Evolutionary conservation across 2,888 invertebrate genomes (phyloP), one percentile per base, ranked within the genome.

Genomic region (Bibio marci): DNA sequence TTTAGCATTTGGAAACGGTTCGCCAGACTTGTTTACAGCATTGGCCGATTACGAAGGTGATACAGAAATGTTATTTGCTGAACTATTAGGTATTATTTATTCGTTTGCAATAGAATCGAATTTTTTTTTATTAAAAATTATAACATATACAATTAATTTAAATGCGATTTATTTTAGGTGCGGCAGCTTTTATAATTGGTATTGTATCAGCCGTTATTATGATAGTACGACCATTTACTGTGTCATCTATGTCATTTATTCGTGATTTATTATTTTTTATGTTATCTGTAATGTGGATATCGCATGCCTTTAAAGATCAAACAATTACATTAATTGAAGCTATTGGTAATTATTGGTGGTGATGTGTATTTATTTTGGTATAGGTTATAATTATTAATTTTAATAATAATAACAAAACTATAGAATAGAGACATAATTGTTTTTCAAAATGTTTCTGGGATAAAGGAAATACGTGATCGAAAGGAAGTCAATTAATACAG

Each of bases 1-100:
- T 46, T 52, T 79, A 48, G 76, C 77, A 1, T 73, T 78, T 52
- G 78, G 77, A 15, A 79, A 79, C 52, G 76, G 76, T 31, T 70
- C 76, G 1, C 73, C 78, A 4, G 78, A 79, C 54, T 65, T 79
- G 38, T 76, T 78, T 49, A 69, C 73, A 11, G 66, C 72, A 12
- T 53, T 77, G 15, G 70, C 50, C 2, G 42, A 49, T 2, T 64
- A 65, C 7, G 62, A 66, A 19, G 56, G 52, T 4, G 54, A 58
- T 25, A 54, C 53, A 18, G 55, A 59, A 31, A 50, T 58, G 35
- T 60, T 62, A 49, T 62, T 58, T 49, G 52, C 58, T n/a, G 62
- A 66, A 44, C 46, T 61, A 19, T 56, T 63, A 50, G 73, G 75
- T 32, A 17, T 11, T 30, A n/a, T 26, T 26, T 26, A 6, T 26